Conservation (phyloP, 2,113 vertebrate species). For the Erythrolamprus reginae region DNA sequence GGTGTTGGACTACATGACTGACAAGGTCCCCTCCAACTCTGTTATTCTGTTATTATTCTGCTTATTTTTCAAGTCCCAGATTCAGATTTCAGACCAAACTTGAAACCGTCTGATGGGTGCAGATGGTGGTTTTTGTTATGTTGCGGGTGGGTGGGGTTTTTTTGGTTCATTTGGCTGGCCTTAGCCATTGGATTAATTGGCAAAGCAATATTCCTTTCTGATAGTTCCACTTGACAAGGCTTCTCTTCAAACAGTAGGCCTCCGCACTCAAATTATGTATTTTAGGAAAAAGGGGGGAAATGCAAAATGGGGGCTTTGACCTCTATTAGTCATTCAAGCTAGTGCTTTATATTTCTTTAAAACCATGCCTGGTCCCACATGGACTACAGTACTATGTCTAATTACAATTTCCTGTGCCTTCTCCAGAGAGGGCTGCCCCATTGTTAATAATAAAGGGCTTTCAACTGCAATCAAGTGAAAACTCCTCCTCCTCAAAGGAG, state of each 20-base stretch:
- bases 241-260: neutral
- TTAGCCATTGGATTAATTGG: neutral
- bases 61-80: rapidly evolving
- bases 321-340: neutral
- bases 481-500: neutral
- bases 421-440: neutral
- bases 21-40: too few species aligned
- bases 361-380: neutral
- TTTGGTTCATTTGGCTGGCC: neutral
- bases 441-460: neutral
- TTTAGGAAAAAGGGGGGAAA: neutral
- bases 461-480: neutral
- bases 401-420: neutral
- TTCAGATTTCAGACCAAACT: neutral
- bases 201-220: neutral
- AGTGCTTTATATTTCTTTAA: neutral
- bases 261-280: neutral
- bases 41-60: too few species aligned
- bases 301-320: neutral
- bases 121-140: neutral
- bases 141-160: neutral
- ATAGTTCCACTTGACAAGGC: neutral
- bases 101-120: neutral
- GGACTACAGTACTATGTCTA: neutral
- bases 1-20: too few species aligned